phyloP scores from a whole-genome alignment of 2,888 invertebrate genomes.

The Dynastes tityus region DNA sequence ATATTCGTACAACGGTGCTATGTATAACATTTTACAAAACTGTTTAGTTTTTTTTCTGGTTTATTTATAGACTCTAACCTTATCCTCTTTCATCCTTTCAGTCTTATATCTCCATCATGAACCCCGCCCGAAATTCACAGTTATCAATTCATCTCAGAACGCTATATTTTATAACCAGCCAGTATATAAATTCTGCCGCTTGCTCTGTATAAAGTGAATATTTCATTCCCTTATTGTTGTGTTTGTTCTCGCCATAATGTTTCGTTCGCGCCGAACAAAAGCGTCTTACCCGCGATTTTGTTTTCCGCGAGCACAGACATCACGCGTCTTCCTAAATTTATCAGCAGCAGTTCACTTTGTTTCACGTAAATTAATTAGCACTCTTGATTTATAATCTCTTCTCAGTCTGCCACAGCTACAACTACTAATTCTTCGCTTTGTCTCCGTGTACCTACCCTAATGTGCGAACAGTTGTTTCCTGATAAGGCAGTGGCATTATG shows the following conservation, averaged over 20 bases:
- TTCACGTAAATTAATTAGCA: slow-evolving; percentile 38
- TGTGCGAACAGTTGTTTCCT: background rate
- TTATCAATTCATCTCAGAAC: slow-evolving; percentile 45
- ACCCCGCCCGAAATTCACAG: slow-evolving; percentile 24
- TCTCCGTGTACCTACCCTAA: slow-evolving; percentile 7
- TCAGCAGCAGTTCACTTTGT: slow-evolving; percentile 40
- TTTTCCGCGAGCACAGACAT: slow-evolving; percentile 39
- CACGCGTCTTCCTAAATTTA: slow-evolving; percentile 42
- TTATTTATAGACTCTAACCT: background rate
- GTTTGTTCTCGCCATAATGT: slow-evolving; percentile 45
- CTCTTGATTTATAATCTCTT: slow-evolving; percentile 38
- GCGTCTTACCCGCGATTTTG: slow-evolving; percentile 47
- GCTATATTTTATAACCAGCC: slow-evolving; percentile 37
- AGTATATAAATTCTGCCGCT: slow-evolving; percentile 43
- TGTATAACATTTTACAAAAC: too few relatives aligned
- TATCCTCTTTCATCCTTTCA: slow-evolving; percentile 11
- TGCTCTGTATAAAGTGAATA: slow-evolving; percentile 40
- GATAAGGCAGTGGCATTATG: slow-evolving; percentile 10
- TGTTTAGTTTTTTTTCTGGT: background rate
- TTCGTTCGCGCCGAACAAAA: slow-evolving; percentile 46
- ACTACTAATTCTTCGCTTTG: slow-evolving; percentile 27
- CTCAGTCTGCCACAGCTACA: background rate
- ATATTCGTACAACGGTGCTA: too few relatives aligned
- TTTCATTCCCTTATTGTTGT: slow-evolving; percentile 51
- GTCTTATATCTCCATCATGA: slow-evolving; percentile 19